These are phyloP conservation scores for Chionodraco myersi DNA, from an alignment of 2,113 vertebrate species.

Conservation along the genomic window DNA sequence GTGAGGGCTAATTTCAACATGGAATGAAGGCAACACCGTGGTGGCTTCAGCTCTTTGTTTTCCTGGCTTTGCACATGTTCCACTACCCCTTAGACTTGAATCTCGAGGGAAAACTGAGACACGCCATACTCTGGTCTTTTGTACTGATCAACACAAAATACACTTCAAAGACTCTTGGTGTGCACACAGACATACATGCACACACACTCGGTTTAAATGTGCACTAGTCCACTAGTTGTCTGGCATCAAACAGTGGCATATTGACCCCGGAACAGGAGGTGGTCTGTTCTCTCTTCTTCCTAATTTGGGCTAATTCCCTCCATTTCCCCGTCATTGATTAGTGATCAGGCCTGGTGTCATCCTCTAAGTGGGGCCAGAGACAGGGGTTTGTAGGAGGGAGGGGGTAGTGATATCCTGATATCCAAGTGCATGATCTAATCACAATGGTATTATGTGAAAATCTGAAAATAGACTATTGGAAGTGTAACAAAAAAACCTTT, in stretches of 20 bases:
- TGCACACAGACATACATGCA: slow-evolving; percentile 11
- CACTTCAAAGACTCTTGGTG: slow-evolving; percentile 46
- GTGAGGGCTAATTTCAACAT: slow-evolving; percentile 62
- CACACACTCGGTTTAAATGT: slow-evolving; percentile 19
- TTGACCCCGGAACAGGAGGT: slow-evolving; percentile 71
- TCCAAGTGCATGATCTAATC: slow-evolving; percentile 60
- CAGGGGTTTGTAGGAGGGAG: slow-evolving; percentile 23
- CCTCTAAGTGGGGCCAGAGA: slow-evolving; percentile 73
- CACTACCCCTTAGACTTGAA: slow-evolving; percentile 39
- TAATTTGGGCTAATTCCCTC: slow-evolving; percentile 85
- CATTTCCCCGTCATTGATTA: slow-evolving; percentile 85
- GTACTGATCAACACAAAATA: slow-evolving; percentile 63
- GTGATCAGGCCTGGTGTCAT: slow-evolving; percentile 75
- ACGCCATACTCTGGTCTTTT: slow-evolving; percentile 32
- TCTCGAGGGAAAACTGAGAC: slow-evolving; percentile 43
- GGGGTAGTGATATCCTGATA: slow-evolving; percentile 24
- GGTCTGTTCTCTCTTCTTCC: slow-evolving; percentile 75
- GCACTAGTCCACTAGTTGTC: slow-evolving; percentile 38
- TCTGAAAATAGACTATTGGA: slow-evolving; percentile 16
- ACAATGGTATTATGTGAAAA: slow-evolving; percentile 31
- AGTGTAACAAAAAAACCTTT: slow-evolving; percentile 21
- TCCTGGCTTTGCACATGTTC: slow-evolving; percentile 64
- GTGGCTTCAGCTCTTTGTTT: slow-evolving; percentile 59
- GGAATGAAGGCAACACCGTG: slow-evolving; percentile 22
- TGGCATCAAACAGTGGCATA: slow-evolving; percentile 72